Evolutionary conservation across 1,140 invertebrate species (phyloP), one percentile per base, ranked within the genome.

Genomic region (Halesus radiatus): DNA sequence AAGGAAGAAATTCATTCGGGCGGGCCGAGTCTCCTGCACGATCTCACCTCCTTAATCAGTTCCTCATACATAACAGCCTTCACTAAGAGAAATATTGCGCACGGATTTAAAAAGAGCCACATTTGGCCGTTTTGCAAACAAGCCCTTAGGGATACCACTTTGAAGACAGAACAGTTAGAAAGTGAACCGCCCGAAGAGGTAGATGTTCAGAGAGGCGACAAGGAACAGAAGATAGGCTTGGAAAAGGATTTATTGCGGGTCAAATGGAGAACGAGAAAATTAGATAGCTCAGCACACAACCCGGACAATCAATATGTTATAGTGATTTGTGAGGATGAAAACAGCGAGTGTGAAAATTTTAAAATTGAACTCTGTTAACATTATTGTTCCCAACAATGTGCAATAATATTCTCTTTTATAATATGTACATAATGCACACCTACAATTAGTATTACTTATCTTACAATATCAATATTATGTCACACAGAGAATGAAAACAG

Each of bases 71-170:
- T 29, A 8, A 7, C n/a, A n/a, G 22, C 62, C 29, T 26, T 66
- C 16, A 37, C 10, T 66, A 22, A 6, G 13, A 66, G 29, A 7
- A 66, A 16, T 66, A 66, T 66, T n/a, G 29, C n/a, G 1, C 2
- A 13, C 20, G 29, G 62, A n/a, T 66, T 66, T 37, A 29, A 66
- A 66, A 66, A 66, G 16, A 26, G 23, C n/a, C 29, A 66, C 29
- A 66, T 66, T 32, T 66, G 62, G 62, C 62, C 62, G 3, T 66
- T 66, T 32, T 37, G 22, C 6, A 66, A 66, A 66, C 16, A 66
- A 26, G 18, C 20, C 23, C 20, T 60, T 5, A 20, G 23, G 23
- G 56, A 60, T 22, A 60, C 7, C 20, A 10, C 8, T 23, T 22
- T 23, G 16, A 13, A 60, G 3, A 23, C 23, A 23, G 56, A 60